Conservation (phyloP, 2,797 vertebrate genomes). For the Pipistrellus kuhlii region DNA sequence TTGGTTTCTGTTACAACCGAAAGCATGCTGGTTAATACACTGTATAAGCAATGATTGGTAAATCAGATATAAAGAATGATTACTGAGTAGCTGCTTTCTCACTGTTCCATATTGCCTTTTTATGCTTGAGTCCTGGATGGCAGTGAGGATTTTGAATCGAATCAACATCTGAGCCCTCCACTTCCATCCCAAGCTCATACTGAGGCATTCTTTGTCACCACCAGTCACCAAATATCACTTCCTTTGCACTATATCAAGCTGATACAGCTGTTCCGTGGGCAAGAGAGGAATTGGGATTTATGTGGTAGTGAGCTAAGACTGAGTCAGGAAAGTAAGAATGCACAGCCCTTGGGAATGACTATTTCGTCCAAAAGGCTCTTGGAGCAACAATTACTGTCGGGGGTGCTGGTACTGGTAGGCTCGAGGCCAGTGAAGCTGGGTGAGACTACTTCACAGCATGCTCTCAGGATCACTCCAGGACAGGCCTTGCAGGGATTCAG, state of each 20-base stretch:
- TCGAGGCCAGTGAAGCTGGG: background rate
- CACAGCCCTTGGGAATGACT: background rate
- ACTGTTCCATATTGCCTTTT: background rate
- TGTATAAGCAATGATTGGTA: background rate
- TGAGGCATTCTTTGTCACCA: background rate
- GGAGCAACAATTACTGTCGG: background rate
- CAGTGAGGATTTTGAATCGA: background rate
- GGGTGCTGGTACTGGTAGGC: background rate
- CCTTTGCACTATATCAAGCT: background rate
- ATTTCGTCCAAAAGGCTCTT: background rate
- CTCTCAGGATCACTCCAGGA: background rate
- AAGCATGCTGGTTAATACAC: background rate
- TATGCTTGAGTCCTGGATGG: background rate
- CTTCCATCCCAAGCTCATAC: background rate
- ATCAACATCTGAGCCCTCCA: background rate
- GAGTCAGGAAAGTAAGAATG: background rate
- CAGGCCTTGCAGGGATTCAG: background rate
- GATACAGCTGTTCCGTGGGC: background rate
- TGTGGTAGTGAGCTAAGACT: background rate
- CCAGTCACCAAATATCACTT: background rate
- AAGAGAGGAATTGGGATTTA: background rate
- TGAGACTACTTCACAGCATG: background rate
- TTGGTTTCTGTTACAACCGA: slow-evolving; percentile 4
- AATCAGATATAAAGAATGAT: background rate
- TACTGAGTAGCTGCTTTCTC: background rate